These are phyloP conservation scores for Trichogramma pretiosum DNA, from an alignment of 1,140 invertebrate species.

Conservation along the genomic window DNA sequence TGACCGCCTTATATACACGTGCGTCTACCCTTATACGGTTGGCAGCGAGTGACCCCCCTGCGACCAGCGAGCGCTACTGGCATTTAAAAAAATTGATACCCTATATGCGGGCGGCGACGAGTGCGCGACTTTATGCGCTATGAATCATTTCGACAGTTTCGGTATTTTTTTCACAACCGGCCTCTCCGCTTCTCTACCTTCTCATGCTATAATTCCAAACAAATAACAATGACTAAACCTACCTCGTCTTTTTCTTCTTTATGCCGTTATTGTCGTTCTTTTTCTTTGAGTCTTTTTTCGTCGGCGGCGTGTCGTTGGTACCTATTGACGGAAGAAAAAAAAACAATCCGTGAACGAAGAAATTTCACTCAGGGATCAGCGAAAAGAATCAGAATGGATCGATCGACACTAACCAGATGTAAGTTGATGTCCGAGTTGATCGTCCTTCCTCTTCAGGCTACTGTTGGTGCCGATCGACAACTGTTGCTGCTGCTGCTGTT, in stretches of 20 bases:
- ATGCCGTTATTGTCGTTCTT: slow-evolving; percentile 79
- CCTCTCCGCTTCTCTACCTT: neutral
- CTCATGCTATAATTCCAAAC: neutral
- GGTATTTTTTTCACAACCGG: no score
- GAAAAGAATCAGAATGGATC: no score
- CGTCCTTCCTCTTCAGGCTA: slow-evolving; percentile 42
- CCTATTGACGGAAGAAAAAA: slow-evolving; percentile 32
- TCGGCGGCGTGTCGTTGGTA: slow-evolving; percentile 39
- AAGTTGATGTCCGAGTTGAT: slow-evolving; percentile 35
- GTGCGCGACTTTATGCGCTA: no score
- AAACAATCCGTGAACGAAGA: slow-evolving; percentile 2
- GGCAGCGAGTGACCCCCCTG: no score
- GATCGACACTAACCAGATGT: slow-evolving; percentile 29
- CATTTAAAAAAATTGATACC: no score
- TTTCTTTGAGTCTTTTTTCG: slow-evolving; percentile 71
- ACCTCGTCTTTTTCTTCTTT: slow-evolving; percentile 92
- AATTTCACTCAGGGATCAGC: neutral
- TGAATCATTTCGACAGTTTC: no score
- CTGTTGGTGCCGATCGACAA: slow-evolving; percentile 35
- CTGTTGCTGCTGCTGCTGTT: slow-evolving; percentile 37
- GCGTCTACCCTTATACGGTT: no score
- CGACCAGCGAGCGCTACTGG: no score
- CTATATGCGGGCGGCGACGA: no score
- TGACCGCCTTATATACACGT: no score
- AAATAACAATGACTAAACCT: no score